Conservation (phyloP, 2,888 invertebrate genomes). For the Epiblema foenella region DNA sequence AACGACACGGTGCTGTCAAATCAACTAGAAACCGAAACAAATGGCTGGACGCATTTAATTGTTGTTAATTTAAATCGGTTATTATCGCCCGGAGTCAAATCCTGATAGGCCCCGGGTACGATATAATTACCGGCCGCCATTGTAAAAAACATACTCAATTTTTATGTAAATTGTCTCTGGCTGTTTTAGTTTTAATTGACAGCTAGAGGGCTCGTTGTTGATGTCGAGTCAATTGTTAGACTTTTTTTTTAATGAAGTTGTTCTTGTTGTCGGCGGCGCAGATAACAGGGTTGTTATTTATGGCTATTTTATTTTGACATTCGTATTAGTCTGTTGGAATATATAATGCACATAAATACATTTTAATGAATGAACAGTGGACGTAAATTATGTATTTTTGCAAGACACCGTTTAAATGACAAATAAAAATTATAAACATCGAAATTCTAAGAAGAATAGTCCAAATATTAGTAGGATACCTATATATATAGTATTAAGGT, state of each 20-base stretch:
- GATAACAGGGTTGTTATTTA: constrained; percentile 26
- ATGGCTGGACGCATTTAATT: constrained; percentile 35
- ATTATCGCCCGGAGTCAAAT: constrained; percentile 37
- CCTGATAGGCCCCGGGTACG: constrained; percentile 27
- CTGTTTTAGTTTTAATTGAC: constrained; percentile 42
- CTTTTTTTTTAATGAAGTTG: constrained; percentile 31
- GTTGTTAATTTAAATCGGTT: constrained; percentile 43
- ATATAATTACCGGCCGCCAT: constrained; percentile 38
- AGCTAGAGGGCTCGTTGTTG: constrained; percentile 36
- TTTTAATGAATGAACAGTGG: not conserved
- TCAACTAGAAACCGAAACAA: constrained; percentile 33
- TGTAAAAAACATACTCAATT: constrained; percentile 21
- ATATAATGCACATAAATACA: not conserved
- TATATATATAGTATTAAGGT: no score
- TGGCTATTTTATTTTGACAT: constrained; percentile 26
- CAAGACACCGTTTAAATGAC: no score
- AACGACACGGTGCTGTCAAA: constrained; percentile 29
- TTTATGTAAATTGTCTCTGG: constrained; percentile 43
- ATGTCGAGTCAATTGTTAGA: constrained; percentile 29
- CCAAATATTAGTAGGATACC: no score
- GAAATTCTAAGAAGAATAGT: no score
- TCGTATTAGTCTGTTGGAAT: constrained; percentile 5
- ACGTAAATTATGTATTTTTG: not conserved
- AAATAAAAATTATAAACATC: no score
- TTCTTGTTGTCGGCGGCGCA: constrained; percentile 6